Evolutionary conservation across 2,113 vertebrate genomes (phyloP), one percentile per base, ranked within the genome.

Genomic region (Gymnarchus niloticus): DNA sequence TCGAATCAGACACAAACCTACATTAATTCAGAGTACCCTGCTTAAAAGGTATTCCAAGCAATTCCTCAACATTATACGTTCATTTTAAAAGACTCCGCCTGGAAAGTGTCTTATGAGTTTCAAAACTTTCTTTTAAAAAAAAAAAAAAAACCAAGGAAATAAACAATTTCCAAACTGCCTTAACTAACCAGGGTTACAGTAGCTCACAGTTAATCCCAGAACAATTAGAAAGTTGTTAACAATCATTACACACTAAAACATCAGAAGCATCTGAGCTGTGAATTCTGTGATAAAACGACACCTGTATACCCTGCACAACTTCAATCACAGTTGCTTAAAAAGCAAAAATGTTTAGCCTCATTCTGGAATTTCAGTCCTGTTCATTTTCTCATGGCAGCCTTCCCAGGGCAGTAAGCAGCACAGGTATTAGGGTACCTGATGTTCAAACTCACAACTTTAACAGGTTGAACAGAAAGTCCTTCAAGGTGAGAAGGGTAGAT

Each of bases 261-360:
- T 37, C 12, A 73, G 65, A 73, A 41, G 65, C 65, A 73, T 73
- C 65, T 73, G 65, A 73, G 65, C 65, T 73, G 65, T 73, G 65
- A 73, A 73, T 41, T 37, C 28, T 37, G 33, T 10, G 33, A 28
- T 41, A 73, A 73, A 73, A 73, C 41, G 41, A 73, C 33, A 37
- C 14, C 65, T 73, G 33, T 2, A 73, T 73, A 69, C 12, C 17
- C 41, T 73, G 41, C 5, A 73, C 28, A 73, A 73, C 33, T 41
- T 73, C 33, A 73, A 73, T 41, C 33, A 17, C 12, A 54, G 65
- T 37, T 41, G 7, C 7, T 52, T 9, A 52, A 1, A 3, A 41
- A 37, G 23, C 1, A 73, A 73, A 37, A 69, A 69, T 37, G 41
- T 0, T 19, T 33, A 2, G 33, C 65, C 17, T 73, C 14, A 37